A percentile compares a stretch with the other conserved stretches of the same genome.
Conservation (phyloP, 1,140 invertebrate species). For the Drosophila navojoa region DNA sequence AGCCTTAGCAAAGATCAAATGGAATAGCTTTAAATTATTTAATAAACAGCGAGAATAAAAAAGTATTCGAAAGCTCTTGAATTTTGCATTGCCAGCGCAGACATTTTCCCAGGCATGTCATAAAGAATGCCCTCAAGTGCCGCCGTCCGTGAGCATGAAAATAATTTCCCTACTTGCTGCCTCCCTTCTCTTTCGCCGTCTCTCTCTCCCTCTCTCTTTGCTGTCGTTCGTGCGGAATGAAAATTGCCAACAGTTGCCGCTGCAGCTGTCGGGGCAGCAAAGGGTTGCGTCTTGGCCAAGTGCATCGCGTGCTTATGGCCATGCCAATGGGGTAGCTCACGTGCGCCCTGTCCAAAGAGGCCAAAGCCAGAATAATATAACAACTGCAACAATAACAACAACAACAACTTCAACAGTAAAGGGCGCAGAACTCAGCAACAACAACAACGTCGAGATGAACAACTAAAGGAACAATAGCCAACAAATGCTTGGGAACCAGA, state of each 20-base stretch:
- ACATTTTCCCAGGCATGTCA: slow-evolving; percentile 69
- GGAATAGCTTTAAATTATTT: slow-evolving; percentile 71
- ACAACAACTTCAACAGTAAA: slow-evolving; percentile 48
- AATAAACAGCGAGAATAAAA: slow-evolving; percentile 54
- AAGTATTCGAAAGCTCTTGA: slow-evolving; percentile 43
- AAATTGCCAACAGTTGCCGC: slow-evolving; percentile 73
- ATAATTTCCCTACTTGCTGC: slow-evolving; percentile 55
- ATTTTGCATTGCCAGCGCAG: slow-evolving; percentile 32
- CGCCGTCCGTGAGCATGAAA: slow-evolving; percentile 72
- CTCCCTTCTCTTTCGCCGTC: background rate
- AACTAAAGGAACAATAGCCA: slow-evolving; percentile 24
- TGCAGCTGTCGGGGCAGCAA: slow-evolving; percentile 52
- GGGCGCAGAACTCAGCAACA: slow-evolving; percentile 22
- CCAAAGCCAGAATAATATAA: slow-evolving; percentile 40
- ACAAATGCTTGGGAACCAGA: slow-evolving; percentile 45
- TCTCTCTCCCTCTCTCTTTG: background rate
- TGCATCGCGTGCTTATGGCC: slow-evolving; percentile 73
- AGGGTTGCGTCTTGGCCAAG: slow-evolving; percentile 71
- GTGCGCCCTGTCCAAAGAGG: slow-evolving; percentile 35
- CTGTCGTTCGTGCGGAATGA: slow-evolving; percentile 30
- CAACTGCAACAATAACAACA: slow-evolving; percentile 25
- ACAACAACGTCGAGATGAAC: slow-evolving; percentile 49
- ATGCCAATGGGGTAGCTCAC: slow-evolving; percentile 38
- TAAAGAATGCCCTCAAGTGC: slow-evolving; percentile 79
- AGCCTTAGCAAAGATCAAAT: slow-evolving; percentile 5